Base-by-base conservation (phyloP, 1,140 invertebrate species). In the Physella acuta region DNA sequence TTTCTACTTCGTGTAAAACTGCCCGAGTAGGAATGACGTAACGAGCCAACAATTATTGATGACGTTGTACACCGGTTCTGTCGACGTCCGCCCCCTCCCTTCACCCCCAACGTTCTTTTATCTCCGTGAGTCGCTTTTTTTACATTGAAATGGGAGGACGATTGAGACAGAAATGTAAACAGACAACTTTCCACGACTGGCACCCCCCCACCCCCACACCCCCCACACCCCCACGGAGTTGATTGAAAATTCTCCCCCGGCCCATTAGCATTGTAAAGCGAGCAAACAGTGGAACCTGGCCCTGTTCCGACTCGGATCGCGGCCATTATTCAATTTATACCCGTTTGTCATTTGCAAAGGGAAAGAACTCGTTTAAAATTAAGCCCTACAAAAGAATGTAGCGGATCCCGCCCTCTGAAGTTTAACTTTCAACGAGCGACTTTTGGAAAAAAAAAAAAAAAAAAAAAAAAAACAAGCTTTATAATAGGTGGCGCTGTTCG, bases 261-360 rank as follows among this genome's bases (percentile, higher is more conserved):
- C 33, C 64, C 64, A 67, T 67, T 67, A 67, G 52, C 64, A 67
- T 55, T 67, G 53, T 67, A 67, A 56, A 56, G 52, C n/a, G 52
- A 55, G 64, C 53, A 55, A 67, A 37, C 64, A 67, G 31, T 24
- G 26, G 52, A 67, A 34, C 64, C 14, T 56, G 20, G 20, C 33
- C 11, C 33, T 28, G 3, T 56, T 55, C 28, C 20, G 2, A 26
- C 31, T 33, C 34, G 51, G 51, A 26, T 67, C 52, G 14, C 52
- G 39, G 31, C 64, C 53, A 56, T 67, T 67, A 67, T 67, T 56
- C 52, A 67, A 53, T 67, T 67, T 67, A 55, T 37, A 51, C 4
- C 31, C 64, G 56, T 36, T 56, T 28, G 39, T 39, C 53, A 67
- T 67, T 67, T 36, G 53, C 52, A 55, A 30, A 26, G 17, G 5